These are phyloP conservation scores for Limnothrissa miodon DNA, from an alignment of 2,113 vertebrate genomes.

Conservation along the genomic window DNA sequence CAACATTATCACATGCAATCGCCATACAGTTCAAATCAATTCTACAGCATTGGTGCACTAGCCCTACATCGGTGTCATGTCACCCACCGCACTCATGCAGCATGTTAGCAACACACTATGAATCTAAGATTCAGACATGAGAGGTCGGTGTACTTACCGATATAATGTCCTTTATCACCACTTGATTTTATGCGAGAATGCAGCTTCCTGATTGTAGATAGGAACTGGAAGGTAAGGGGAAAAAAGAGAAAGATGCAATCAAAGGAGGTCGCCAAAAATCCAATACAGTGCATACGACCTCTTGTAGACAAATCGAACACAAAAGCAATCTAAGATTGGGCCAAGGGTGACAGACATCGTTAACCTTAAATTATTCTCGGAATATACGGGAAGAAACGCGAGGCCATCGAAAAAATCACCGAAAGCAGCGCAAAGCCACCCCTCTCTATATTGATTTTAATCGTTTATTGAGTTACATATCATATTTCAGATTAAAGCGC, in stretches of 20 bases:
- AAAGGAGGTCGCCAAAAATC: conserved; percentile 60
- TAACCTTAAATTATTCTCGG: conserved; percentile 56
- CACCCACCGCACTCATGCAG: background rate
- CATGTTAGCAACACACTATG: conserved; percentile 28
- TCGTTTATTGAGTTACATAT: conserved; percentile 52
- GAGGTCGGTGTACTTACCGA: conserved; percentile 69
- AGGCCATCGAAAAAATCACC: conserved; percentile 38
- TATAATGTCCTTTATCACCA: conserved; percentile 62
- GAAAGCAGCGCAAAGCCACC: conserved; percentile 29
- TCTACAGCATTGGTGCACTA: conserved; percentile 11
- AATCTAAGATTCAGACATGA: conserved; percentile 37
- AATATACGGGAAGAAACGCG: conserved; percentile 50
- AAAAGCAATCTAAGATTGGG: conserved; percentile 38
- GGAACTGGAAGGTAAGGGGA: conserved; percentile 55
- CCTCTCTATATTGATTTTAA: conserved; percentile 46
- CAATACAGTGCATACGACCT: conserved; percentile 53
- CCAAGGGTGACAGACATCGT: conserved; percentile 49
- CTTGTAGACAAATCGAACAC: conserved; percentile 54
- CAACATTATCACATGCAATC: conserved; percentile 32
- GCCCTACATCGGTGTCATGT: background rate
- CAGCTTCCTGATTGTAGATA: conserved; percentile 60
- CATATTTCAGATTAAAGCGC: conserved; percentile 41
- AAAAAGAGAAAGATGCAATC: conserved; percentile 52
- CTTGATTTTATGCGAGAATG: conserved; percentile 58
- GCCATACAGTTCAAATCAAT: conserved; percentile 13